These are phyloP conservation scores for Poecilia gillii DNA, from an alignment of 2,797 vertebrate species.

Conservation along the genomic window DNA sequence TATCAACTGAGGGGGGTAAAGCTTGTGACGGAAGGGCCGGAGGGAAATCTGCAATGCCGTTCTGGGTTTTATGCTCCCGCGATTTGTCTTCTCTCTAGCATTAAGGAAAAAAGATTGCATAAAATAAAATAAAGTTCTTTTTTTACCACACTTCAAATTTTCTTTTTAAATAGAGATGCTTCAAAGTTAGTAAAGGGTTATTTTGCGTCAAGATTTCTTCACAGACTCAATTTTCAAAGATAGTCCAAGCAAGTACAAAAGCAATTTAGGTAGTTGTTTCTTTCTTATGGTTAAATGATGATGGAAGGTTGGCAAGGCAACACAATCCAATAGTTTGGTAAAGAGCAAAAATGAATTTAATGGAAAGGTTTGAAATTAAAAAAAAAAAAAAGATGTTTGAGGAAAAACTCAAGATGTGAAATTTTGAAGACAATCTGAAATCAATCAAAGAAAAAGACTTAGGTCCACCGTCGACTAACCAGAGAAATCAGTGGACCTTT, in stretches of 20 bases:
- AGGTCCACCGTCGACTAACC: not conserved
- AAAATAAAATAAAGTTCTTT: not conserved
- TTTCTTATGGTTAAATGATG: not conserved
- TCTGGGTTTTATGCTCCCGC: slow-evolving; percentile 68
- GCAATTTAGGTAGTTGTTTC: not conserved
- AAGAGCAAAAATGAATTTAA: not conserved
- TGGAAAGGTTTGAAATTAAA: not conserved
- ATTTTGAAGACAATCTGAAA: not conserved
- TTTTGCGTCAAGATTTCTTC: not conserved
- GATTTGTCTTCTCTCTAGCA: slow-evolving; percentile 80
- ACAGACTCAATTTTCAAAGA: not conserved
- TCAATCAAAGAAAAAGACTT: not conserved
- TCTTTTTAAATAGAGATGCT: not conserved
- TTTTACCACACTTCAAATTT: not conserved
- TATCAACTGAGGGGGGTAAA: slow-evolving; percentile 60
- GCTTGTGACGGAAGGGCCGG: slow-evolving; percentile 34
- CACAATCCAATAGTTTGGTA: not conserved
- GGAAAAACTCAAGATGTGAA: no score
- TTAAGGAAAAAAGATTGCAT: slow-evolving; percentile 17
- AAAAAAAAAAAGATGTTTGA: no score
- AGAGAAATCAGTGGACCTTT: not conserved
- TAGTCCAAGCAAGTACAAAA: not conserved
- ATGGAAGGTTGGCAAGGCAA: not conserved
- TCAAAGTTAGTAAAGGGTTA: not conserved
- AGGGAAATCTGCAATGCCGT: slow-evolving; percentile 51